Base-by-base conservation (phyloP, 2,797 vertebrate genomes). In the Anguilla obscura region DNA sequence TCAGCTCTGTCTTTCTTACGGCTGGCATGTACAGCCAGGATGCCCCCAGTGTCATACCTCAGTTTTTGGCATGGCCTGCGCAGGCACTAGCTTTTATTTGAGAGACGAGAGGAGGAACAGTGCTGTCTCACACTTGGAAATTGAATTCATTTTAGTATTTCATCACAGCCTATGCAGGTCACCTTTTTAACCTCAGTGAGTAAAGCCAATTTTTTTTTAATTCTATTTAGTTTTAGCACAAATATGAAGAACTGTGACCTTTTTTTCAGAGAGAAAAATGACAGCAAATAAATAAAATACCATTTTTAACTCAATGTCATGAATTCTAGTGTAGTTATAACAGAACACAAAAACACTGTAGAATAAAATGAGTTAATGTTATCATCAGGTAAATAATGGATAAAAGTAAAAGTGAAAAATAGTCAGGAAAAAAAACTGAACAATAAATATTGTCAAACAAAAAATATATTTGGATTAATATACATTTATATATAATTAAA, bases 261-360 rank as follows among this genome's bases (percentile, higher is more conserved):
- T 40, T 9, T 63, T 79, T 36, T 84, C 21, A 36, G 40, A 84
- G 16, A 56, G 45, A 86, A 60, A 84, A 45, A 71, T 27, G 45
- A 10, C 0, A 24, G 45, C 33, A 82, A 30, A 48, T 54, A 54
- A 40, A 84, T 79, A 82, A 36, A 63, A 27, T 12, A 18, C n/a
- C 18, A 14, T 45, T 40, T 33, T 48, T 85, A 86, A 86, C 86
- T 82, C 87, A 86, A 86, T 86, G 80, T 40, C 18, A 27, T 82
- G 71, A 80, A 88, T 88, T 88, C 71, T n/a, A 24, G 10, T 50
- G 1, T 33, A 74, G 66, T 76, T 88, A 74, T 9, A 88, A 85
- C 40, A 76, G 50, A 85, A 88, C 76, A 56, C 52, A 88, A 45
- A 45, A 45, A 45, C 40, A 45, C 40, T 45, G 40, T 4, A 45